Percentiles rank a stretch among this genome's conserved stretches.
These are phyloP conservation scores for Auanema sp. DNA, from an alignment of 2,888 invertebrate genomes.

Conservation along the genomic window DNA sequence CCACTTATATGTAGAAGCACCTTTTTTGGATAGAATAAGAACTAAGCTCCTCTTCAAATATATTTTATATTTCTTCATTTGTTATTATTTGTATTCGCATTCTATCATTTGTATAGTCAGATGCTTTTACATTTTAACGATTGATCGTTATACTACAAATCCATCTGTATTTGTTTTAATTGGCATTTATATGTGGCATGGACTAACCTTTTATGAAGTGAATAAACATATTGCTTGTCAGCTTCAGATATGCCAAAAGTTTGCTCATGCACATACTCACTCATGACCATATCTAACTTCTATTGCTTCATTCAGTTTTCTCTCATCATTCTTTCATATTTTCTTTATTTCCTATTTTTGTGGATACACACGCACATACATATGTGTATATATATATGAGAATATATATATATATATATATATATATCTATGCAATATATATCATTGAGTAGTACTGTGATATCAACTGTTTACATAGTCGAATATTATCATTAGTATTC, in stretches of 20 bases:
- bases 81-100: neutral
- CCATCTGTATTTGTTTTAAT: constrained; percentile 2
- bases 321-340: constrained; percentile 1
- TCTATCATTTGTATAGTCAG: constrained; percentile 1
- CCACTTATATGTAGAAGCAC: no score
- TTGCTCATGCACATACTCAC: neutral
- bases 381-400: neutral
- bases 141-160: neutral
- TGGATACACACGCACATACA: neutral
- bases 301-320: neutral
- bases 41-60: no score
- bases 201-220: no score
- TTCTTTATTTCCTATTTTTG: neutral
- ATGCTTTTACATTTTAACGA: neutral
- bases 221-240: no score
- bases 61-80: neutral
- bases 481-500: no score
- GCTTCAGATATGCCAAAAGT: no score
- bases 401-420: no score
- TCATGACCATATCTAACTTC: neutral
- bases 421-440: no score
- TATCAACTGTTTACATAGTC: no score
- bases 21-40: no score
- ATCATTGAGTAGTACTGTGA: no score
- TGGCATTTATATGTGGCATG: no score